These are phyloP conservation scores for Lasioglossum malachurum DNA, from an alignment of 2,888 invertebrate species.

Conservation along the genomic window DNA sequence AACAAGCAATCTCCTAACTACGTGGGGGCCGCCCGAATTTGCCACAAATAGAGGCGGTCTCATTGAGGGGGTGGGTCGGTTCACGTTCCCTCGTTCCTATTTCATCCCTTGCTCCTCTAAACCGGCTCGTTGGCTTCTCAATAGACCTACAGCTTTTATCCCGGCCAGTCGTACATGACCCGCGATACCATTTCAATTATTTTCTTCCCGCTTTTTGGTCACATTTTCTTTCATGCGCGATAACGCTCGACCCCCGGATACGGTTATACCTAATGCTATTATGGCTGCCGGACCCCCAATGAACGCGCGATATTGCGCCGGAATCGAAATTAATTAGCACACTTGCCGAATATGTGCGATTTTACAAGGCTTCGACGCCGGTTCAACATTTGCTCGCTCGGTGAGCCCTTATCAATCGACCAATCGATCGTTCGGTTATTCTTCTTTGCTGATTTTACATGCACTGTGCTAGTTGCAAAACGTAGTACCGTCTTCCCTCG, in stretches of 20 bases:
- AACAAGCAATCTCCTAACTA: constrained; percentile 25
- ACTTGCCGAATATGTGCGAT: neutral
- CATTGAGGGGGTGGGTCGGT: neutral
- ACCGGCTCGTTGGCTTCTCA: constrained; percentile 25
- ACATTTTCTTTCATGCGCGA: constrained; percentile 28
- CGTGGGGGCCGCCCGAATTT: neutral
- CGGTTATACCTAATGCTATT: constrained; percentile 29
- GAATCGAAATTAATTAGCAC: neutral
- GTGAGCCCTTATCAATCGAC: neutral
- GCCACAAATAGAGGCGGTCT: constrained; percentile 26
- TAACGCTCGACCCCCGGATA: constrained; percentile 14
- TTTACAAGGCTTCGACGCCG: neutral
- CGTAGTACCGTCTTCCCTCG: too few relatives aligned
- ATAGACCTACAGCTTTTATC: constrained; percentile 9
- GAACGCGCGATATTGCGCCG: neutral
- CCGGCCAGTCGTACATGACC: neutral
- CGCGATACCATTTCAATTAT: constrained; percentile 41
- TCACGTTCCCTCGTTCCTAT: neutral
- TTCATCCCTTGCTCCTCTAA: constrained; percentile 5
- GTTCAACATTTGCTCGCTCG: neutral
- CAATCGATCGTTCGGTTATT: neutral
- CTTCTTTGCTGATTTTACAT: neutral
- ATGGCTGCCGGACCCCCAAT: neutral
- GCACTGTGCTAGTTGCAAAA: too few relatives aligned
- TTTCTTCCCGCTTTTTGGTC: constrained; percentile 8